Evolutionary conservation across 2,113 vertebrate species (phyloP), one percentile per base, ranked within the genome.

Genomic region (Neodontobutis hainanensis): DNA sequence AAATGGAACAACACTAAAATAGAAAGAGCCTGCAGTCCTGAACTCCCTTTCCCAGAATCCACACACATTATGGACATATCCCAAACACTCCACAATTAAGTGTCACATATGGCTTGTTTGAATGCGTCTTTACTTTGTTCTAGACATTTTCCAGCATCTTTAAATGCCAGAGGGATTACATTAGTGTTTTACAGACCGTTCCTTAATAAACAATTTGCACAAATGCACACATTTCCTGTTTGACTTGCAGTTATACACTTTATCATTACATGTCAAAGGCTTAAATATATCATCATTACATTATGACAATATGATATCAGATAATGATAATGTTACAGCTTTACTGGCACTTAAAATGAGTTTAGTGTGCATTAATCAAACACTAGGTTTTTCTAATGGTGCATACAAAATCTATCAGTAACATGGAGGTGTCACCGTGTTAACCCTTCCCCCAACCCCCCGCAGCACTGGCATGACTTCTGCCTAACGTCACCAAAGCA

Each of bases 91-190:
- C 42, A 61, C 46, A 68, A 72, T 71, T 68, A 76, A 62, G 68
- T 65, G 67, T 78, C 55, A 65, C 27, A 46, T 58, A 73, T 40
- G 42, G 71, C 68, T 34, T 49, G 36, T 52, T 47, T 50, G 49
- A 61, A 36, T 65, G 72, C 62, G 36, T 67, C 38, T 73, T 74
- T 45, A 46, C 62, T 82, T 69, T 73, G 61, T 66, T 61, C 48
- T 65, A 63, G 70, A 75, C 67, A 62, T 77, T 78, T 82, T 68
- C 47, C 80, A 70, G 65, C n/a, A 32, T 76, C 82, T 73, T 81
- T 70, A 52, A 80, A 76, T 71, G 69, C 47, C 87, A 89, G 85
- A 82, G 88, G 90, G 75, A 46, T 73, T 65, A 80, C 64, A 80
- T 88, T 87, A 76, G 49, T 77, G 57, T 65, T 10, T 59, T 55